These are phyloP conservation scores for Brachirus orientalis DNA, from an alignment of 2,113 vertebrate genomes.

Conservation along the genomic window DNA sequence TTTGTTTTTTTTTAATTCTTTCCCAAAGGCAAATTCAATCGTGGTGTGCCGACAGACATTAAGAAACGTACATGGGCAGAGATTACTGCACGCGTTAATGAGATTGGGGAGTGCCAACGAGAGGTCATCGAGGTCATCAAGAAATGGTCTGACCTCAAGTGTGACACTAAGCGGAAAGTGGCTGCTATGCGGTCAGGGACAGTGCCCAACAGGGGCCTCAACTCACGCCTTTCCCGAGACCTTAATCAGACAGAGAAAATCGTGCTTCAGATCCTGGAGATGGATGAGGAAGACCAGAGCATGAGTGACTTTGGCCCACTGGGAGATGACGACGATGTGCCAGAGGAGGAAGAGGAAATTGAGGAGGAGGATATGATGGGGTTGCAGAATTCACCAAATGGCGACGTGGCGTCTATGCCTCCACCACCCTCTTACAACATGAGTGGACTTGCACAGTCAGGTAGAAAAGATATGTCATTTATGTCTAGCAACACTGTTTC, in stretches of 20 bases:
- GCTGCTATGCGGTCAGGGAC: constrained; percentile 75
- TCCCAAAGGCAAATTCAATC: constrained; percentile 80
- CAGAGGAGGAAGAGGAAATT: constrained; percentile 75
- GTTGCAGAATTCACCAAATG: constrained; percentile 74
- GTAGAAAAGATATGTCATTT: constrained; percentile 20
- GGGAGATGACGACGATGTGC: constrained; percentile 70
- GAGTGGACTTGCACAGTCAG: constrained; percentile 34
- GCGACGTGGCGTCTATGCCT: constrained; percentile 52
- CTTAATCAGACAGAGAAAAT: constrained; percentile 81
- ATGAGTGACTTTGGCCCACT: constrained; percentile 59
- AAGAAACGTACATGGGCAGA: constrained; percentile 83
- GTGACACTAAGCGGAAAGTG: constrained; percentile 83
- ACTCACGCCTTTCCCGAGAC: constrained; percentile 72
- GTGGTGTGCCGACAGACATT: constrained; percentile 76
- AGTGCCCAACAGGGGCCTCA: constrained; percentile 56
- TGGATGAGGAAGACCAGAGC: constrained; percentile 67
- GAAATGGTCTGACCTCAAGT: constrained; percentile 86
- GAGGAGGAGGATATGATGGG: constrained; percentile 78
- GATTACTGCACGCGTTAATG: constrained; percentile 82
- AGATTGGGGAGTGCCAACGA: constrained; percentile 83
- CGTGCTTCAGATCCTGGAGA: constrained; percentile 82
- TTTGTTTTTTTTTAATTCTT: background rate
- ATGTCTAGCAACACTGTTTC: constrained; percentile 10
- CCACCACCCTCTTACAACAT: constrained; percentile 49
- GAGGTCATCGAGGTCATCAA: constrained; percentile 84